These are phyloP conservation scores for Lissocephala sabroskyi DNA, from an alignment of 2,888 invertebrate species.

Conservation along the genomic window DNA sequence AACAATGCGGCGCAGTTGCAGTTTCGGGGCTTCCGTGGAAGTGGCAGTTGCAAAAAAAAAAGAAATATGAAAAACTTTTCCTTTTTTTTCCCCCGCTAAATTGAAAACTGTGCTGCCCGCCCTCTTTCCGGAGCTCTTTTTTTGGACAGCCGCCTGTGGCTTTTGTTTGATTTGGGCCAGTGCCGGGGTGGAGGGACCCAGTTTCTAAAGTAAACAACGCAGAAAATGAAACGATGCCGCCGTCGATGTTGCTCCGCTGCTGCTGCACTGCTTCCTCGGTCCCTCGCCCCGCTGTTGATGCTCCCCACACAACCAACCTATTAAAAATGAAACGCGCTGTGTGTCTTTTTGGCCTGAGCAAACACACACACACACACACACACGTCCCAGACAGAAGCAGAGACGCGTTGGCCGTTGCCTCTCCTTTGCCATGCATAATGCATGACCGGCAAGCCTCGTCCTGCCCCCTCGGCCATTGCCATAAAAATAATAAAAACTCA, in stretches of 20 bases:
- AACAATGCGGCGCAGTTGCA: conserved; percentile 15
- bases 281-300: conserved; percentile 1
- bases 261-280: not conserved
- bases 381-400: conserved; percentile 14
- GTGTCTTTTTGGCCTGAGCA: conserved; percentile 12
- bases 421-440: conserved; percentile 45
- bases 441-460: no score
- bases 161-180: conserved; percentile 2
- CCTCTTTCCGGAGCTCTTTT: not conserved
- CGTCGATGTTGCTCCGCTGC: conserved; percentile 6
- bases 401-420: conserved; percentile 23
- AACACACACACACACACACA: not conserved
- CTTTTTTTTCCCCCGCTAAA: no score
- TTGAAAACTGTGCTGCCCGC: conserved; percentile 2
- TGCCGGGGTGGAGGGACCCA: conserved; percentile 35
- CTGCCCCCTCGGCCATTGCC: no score
- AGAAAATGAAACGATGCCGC: conserved; percentile 53
- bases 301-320: conserved; percentile 33
- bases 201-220: conserved; percentile 54
- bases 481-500: no score
- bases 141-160: not conserved
- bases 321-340: conserved; percentile 52
- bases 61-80: conserved; percentile 12
- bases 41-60: not conserved
- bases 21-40: not conserved